Evolutionary conservation across 2,888 invertebrate genomes (phyloP).

Genomic region (Idaea aversata): DNA sequence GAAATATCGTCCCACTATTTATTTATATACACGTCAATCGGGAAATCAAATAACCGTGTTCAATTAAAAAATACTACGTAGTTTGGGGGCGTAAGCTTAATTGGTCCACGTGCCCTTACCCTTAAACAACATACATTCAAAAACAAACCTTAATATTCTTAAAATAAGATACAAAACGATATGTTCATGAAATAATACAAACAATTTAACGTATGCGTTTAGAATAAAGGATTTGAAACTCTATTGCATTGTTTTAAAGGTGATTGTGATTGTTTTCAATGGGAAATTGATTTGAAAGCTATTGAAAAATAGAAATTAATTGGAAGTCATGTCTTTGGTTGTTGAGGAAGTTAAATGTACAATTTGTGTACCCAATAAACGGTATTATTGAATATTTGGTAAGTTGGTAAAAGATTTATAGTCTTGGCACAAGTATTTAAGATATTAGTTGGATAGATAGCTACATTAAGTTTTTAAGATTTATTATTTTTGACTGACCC

Average conservation of each 20-base stretch:
- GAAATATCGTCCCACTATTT: constrained; percentile 25
- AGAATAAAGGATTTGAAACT: constrained; percentile 16
- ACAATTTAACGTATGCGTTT: constrained; percentile 5
- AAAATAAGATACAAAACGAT: neutral
- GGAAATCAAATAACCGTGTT: constrained; percentile 70
- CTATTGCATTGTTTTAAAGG: constrained; percentile 29
- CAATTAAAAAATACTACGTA: constrained; percentile 65
- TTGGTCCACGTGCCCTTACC: constrained; percentile 64
- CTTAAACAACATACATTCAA: constrained; percentile 15
- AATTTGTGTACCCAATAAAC: constrained; percentile 9
- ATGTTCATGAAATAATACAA: neutral
- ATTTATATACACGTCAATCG: constrained; percentile 56
- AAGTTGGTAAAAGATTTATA: too few species aligned
- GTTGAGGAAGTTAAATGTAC: constrained; percentile 25
- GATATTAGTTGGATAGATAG: too few species aligned
- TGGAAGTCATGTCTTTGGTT: constrained; percentile 52
- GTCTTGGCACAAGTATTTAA: too few species aligned
- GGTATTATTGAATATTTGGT: neutral
- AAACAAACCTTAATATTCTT: constrained; percentile 14
- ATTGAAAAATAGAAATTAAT: constrained; percentile 48
- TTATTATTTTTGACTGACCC: too few species aligned
- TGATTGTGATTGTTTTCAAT: constrained; percentile 12
- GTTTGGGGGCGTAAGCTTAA: constrained; percentile 55
- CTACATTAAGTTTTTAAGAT: too few species aligned
- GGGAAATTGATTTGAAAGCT: constrained; percentile 52